Base-by-base conservation (phyloP, 2,888 invertebrate genomes). In the Sarcophaga caerulescens region DNA sequence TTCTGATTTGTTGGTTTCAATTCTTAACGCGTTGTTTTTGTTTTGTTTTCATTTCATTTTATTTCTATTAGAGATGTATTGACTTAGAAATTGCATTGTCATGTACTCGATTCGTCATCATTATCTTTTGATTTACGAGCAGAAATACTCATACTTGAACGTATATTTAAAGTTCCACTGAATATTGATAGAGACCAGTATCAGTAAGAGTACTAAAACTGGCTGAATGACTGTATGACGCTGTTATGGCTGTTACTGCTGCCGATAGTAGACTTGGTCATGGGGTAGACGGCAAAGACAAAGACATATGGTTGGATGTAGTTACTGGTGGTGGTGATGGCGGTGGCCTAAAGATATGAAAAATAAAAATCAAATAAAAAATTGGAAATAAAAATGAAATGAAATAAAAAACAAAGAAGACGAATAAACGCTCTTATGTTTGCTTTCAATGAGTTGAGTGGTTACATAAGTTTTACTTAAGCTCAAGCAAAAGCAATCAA, bases 81-180 rank as follows among this genome's bases (percentile, higher is more conserved):
- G 65, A 52, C 80, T 74, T 74, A 25, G 59, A 74, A 75, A 75
- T 68, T 69, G 73, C 73, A 69, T 52, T 75, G 74, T 45, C 47
- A 44, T 59, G 59, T 47, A 71, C 60, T 60, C 82, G 60, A 82
- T 82, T 82, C 66, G 71, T 82, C 77, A 77, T 82, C 77, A 82
- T 82, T 77, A 82, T 82, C 77, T 76, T 77, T 71, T 77, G 71
- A 82, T 77, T 77, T 82, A 71, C 60, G 77, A 82, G 60, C 23
- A 25, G 52, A 82, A 52, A 35, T 35, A 10, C 35, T 35, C 8
- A 2, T 60, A 77, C 70, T 76, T 76, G 76, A 82, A 77, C 47
- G 65, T 17, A 65, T 52, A 65, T 76, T 63, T 25, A 35, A 65
- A 71, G 35, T 25, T 59, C n/a, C 21, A 80, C 52, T 65, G 59